A percentile compares a stretch with the other conserved stretches of the same genome.
Conservation (phyloP, 2,888 invertebrate genomes). For the Carterocephalus palaemon region DNA sequence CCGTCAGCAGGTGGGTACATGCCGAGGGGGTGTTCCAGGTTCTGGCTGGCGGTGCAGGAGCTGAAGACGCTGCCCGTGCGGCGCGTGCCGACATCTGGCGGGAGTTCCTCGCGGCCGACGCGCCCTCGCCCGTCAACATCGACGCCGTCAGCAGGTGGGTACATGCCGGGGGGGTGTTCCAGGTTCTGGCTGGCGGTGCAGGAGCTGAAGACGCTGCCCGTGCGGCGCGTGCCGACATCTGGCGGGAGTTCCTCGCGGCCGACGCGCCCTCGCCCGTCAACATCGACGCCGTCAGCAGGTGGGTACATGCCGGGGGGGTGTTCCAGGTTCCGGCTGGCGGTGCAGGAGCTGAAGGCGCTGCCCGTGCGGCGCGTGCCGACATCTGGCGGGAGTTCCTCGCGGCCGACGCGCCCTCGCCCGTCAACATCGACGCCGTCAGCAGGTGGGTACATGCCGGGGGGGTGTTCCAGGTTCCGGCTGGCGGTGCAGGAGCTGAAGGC, state of each 20-base stretch:
- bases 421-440: too few relatives aligned
- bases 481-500: too few relatives aligned
- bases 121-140: constrained; percentile 97
- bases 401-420: too few relatives aligned
- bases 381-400: too few relatives aligned
- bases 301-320: neutral
- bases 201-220: constrained; percentile 92
- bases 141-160: constrained; percentile 83
- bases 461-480: too few relatives aligned
- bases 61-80: constrained; percentile 92
- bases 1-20: constrained; percentile 67
- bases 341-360: too few relatives aligned
- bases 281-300: constrained; percentile 88
- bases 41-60: constrained; percentile 97
- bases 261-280: constrained; percentile 98
- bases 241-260: constrained; percentile 94
- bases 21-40: constrained; percentile 76
- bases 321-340: too few relatives aligned
- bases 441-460: too few relatives aligned
- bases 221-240: constrained; percentile 93
- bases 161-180: constrained; percentile 16
- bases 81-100: constrained; percentile 94
- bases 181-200: constrained; percentile 98
- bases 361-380: too few relatives aligned
- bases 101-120: constrained; percentile 96